Evolutionary conservation across 2,888 invertebrate genomes (phyloP), one percentile per base, ranked within the genome.

Genomic region (Synanthedon myopaeformis): DNA sequence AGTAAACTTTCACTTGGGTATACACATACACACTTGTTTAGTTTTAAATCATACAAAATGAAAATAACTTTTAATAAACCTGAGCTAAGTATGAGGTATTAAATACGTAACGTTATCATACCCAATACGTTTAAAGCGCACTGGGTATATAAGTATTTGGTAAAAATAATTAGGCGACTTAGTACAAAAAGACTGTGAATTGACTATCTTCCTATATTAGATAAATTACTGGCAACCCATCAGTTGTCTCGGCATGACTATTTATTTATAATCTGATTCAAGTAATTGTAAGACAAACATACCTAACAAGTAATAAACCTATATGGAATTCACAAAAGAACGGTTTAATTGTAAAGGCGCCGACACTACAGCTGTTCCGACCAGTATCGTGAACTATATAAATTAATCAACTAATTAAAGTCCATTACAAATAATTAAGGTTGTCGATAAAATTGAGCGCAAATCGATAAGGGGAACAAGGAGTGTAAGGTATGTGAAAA

Each of bases 321-420:
- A 64, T 62, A 59, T 59, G 61, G 58, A 57, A 65, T 66, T 69
- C 65, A 71, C 67, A 72, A 71, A 70, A 66, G 58, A 58, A 63
- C 59, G 56, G 61, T 65, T 58, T 59, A 64, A 65, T 72, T 66
- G 79, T 80, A 81, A 82, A 81, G 79, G 68, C 66, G 67, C 78
- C 79, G 78, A 63, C 65, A 14, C 63, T 64, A 57, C 60, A 56
- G 54, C 59, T 58, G 59, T 59, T 56, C 60, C 52, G 51, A 55
- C 52, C 55, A 59, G 62, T 64, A 67, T 64, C 61, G 63, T 66
- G 69, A 74, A 77, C 76, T 76, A 79, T 79, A 79, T 79, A 76
- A 81, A 79, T 78, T 79, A 79, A 81, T 82, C 79, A 81, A 79
- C 81, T 81, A 79, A 82, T 82, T 82, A 80, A 76, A 79, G 76